These are phyloP conservation scores for Spodoptera frugiperda DNA, from an alignment of 1,140 invertebrate species.

Conservation along the genomic window DNA sequence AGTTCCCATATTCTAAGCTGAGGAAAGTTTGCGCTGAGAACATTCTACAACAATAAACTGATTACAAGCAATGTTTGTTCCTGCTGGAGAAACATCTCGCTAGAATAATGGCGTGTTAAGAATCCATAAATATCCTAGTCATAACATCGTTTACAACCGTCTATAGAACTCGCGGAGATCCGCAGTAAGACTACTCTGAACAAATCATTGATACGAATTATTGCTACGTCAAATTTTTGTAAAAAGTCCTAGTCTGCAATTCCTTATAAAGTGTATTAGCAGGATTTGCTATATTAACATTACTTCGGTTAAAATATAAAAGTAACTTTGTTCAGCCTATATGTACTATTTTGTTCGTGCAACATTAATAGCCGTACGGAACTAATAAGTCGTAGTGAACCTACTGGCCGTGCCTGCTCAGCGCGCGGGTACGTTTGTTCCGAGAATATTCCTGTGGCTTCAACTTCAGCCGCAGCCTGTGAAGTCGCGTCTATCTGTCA, in stretches of 20 bases:
- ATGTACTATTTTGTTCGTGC: too few species aligned
- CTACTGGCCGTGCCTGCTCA: background rate
- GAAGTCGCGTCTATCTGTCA: constrained; percentile 18
- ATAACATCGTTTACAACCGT: constrained; percentile 10
- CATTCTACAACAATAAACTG: constrained; percentile 11
- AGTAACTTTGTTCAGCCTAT: too few species aligned
- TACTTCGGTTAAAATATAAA: too few species aligned
- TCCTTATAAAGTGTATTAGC: too few species aligned
- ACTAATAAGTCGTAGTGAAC: background rate
- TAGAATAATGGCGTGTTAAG: constrained; percentile 22
- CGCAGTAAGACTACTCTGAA: background rate
- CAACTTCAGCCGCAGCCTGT: background rate
- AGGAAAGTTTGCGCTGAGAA: too few species aligned
- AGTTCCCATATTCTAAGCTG: too few species aligned
- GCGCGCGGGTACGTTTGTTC: background rate
- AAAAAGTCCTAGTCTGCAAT: too few species aligned
- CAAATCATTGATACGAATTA: background rate
- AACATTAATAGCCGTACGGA: too few species aligned
- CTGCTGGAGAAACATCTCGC: background rate
- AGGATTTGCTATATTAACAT: too few species aligned
- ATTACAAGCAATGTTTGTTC: constrained; percentile 16
- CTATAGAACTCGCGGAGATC: background rate
- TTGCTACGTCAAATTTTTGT: too few species aligned
- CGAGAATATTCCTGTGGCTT: constrained; percentile 17
- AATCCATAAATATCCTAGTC: constrained; percentile 10